A percentile compares a stretch with the other conserved stretches of the same genome.
phyloP scores from a whole-genome alignment of 92 coral and sea anemone species.

The Porites divaricata region DNA sequence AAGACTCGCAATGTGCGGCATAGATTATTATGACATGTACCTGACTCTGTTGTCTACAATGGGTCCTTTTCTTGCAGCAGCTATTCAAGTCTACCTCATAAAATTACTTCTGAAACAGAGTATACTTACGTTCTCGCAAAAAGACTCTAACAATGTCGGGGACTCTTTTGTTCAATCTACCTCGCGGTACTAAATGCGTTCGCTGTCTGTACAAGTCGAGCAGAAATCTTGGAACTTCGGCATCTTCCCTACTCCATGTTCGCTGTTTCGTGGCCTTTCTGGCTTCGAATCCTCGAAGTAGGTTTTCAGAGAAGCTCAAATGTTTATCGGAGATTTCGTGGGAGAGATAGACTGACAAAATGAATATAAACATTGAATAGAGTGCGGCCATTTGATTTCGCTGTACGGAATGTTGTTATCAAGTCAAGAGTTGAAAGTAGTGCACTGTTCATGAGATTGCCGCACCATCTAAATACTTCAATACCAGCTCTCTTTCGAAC shows the following conservation, averaged over 20 bases:
- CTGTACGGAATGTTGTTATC: constrained; percentile 25
- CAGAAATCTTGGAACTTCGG: constrained; percentile 37
- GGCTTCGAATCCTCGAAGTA: constrained; percentile 21
- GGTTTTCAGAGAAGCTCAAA: background rate
- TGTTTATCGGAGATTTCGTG: constrained; percentile 17
- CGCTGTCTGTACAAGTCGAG: constrained; percentile 48
- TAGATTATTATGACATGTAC: background rate
- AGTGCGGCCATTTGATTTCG: constrained; percentile 16
- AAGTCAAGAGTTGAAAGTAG: background rate
- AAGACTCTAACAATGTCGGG: constrained; percentile 45
- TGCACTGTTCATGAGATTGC: constrained; percentile 2
- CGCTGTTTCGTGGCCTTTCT: background rate
- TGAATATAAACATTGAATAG: constrained; percentile 24
- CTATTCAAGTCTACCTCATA: background rate
- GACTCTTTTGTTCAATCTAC: constrained; percentile 2
- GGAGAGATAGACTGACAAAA: constrained; percentile 23
- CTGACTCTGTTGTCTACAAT: too few species aligned
- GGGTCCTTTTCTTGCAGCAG: too few species aligned
- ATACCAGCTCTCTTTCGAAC: constrained; percentile 45
- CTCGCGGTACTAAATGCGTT: constrained; percentile 32
- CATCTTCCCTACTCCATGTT: background rate
- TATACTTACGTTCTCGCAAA: constrained; percentile 41
- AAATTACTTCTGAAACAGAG: background rate
- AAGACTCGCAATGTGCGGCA: background rate
- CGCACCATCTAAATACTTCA: constrained; percentile 19